These are phyloP conservation scores for Catostylus mosaicus DNA, from an alignment of 30 jellyfish, hydroid and myxozoan species.

Conservation along the genomic window DNA sequence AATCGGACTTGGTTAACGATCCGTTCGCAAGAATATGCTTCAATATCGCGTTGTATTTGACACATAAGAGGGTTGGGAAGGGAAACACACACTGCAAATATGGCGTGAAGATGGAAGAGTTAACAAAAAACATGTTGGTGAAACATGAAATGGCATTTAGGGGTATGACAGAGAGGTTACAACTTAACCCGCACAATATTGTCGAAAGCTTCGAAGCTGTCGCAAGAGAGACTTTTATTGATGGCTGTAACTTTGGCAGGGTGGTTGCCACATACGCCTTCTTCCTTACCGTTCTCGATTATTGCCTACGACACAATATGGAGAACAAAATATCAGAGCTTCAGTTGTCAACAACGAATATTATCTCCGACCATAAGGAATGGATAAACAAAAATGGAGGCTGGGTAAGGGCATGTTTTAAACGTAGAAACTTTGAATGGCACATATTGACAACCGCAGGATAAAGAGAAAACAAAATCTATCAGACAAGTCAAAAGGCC, in stretches of 20 bases:
- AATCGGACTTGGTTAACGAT: neutral
- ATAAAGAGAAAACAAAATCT: neutral
- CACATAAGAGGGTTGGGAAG: conserved; percentile 2
- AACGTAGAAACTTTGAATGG: neutral
- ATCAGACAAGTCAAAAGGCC: neutral
- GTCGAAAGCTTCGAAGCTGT: conserved; percentile 36
- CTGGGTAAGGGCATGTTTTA: conserved; percentile 66
- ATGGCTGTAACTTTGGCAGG: conserved; percentile 68
- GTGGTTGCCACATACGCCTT: conserved; percentile 65
- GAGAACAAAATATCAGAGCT: conserved; percentile 29
- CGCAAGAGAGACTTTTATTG: conserved; percentile 27
- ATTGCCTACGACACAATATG: conserved; percentile 35
- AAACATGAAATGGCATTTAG: conserved; percentile 59
- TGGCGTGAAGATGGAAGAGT: conserved; percentile 62
- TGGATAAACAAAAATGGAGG: conserved; percentile 51
- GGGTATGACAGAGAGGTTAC: conserved; percentile 31
- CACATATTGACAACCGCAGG: neutral
- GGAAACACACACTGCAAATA: conserved; percentile 2
- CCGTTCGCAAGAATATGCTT: conserved; percentile 25
- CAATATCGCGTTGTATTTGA: conserved; percentile 28
- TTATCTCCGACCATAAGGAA: conserved; percentile 13
- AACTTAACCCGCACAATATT: conserved; percentile 16
- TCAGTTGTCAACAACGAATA: conserved; percentile 11
- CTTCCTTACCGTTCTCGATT: conserved; percentile 16
- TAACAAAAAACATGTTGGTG: conserved; percentile 44